Conservation (phyloP, 2,797 vertebrate species). For the Tenualosa ilisha region DNA sequence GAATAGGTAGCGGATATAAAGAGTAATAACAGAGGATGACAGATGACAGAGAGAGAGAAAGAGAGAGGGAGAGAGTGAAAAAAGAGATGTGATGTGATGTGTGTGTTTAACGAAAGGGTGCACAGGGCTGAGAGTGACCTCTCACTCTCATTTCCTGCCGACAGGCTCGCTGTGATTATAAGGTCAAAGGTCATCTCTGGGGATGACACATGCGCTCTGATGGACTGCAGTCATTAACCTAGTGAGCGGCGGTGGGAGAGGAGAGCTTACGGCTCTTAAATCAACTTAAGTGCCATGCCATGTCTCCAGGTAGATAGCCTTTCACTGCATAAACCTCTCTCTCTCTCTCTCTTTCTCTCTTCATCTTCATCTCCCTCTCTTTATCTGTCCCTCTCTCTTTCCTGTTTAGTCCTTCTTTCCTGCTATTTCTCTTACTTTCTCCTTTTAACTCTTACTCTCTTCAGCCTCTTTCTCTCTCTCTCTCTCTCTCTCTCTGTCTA, state of each 20-base stretch:
- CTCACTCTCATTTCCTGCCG: background rate
- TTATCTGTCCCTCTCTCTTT: too few species aligned
- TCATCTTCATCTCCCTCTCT: background rate
- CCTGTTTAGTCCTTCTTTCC: too few species aligned
- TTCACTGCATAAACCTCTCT: background rate
- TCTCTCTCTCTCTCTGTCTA: background rate
- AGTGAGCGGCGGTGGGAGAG: background rate
- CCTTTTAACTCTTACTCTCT: too few species aligned
- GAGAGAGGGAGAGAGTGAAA: background rate
- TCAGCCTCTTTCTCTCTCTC: too few species aligned
- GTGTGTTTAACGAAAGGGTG: background rate
- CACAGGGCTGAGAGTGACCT: background rate
- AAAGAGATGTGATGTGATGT: background rate
- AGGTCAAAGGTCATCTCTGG: background rate
- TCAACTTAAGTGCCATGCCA: background rate
- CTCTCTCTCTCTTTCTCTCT: background rate
- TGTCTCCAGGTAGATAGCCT: background rate
- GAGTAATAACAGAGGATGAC: background rate
- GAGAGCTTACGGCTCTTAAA: background rate
- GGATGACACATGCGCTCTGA: background rate
- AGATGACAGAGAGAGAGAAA: background rate
- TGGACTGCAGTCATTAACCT: background rate
- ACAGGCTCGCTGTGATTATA: background rate
- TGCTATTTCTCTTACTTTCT: too few species aligned
- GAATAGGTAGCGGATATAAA: too few species aligned